A percentile compares a stretch with the other conserved stretches of the same genome.
Evolutionary conservation across 30 jellyfish, hydroid and myxozoan species (phyloP).

Genomic region (Catostylus mosaicus): DNA sequence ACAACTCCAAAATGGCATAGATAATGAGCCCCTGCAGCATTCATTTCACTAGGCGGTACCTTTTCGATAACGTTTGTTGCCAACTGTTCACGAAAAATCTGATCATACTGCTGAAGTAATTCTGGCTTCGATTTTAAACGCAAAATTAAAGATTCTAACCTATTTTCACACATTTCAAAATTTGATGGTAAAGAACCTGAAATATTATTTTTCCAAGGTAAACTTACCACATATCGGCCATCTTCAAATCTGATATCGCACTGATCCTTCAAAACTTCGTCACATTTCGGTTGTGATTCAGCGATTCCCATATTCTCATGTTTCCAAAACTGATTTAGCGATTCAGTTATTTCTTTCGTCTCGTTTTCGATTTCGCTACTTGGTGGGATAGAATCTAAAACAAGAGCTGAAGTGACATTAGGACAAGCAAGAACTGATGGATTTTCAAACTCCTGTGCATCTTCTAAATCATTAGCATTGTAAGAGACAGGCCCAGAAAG

Average conservation of each 20-base stretch:
- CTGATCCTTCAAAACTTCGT: not conserved
- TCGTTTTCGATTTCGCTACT: no score
- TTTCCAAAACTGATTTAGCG: conserved; percentile 55
- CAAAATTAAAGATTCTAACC: not conserved
- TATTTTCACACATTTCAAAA: conserved; percentile 7
- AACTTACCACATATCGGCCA: conserved; percentile 57
- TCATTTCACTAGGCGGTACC: conserved; percentile 9
- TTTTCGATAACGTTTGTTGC: conserved; percentile 3
- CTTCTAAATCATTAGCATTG: not conserved
- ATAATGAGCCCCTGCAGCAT: not conserved
- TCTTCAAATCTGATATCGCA: conserved; percentile 30
- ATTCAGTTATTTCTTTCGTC: conserved; percentile 23
- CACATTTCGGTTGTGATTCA: not conserved
- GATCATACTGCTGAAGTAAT: not conserved
- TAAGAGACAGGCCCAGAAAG: conserved; percentile 11
- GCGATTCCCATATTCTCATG: conserved; percentile 30
- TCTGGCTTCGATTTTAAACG: conserved; percentile 11
- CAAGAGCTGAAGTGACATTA: no score
- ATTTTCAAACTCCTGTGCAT: not conserved
- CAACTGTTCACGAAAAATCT: conserved; percentile 1
- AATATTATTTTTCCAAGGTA: conserved; percentile 44
- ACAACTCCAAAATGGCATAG: conserved; percentile 23
- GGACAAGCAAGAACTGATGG: not conserved
- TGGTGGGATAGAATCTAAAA: not conserved
- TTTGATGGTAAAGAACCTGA: conserved; percentile 45